These are phyloP conservation scores for Falcaria lacertinaria DNA, from an alignment of 2,888 invertebrate genomes.

Conservation along the genomic window DNA sequence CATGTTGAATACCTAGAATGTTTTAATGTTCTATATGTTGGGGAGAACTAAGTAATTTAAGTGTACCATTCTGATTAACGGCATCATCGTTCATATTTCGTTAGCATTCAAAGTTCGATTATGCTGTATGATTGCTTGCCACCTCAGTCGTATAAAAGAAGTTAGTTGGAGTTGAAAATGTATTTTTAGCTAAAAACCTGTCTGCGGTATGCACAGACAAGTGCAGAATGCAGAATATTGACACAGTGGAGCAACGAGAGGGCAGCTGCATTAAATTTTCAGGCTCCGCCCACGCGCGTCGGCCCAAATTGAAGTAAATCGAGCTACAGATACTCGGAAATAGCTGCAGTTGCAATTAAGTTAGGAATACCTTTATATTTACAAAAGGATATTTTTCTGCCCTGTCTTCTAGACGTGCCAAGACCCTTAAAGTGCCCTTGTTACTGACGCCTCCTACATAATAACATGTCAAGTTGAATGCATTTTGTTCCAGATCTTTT, in stretches of 20 bases:
- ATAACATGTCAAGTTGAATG: no score
- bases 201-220: constrained; percentile 15
- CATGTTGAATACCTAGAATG: no score
- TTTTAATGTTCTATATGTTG: no score
- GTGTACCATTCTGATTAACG: no score
- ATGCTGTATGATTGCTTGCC: no score
- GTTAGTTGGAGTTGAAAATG: background rate
- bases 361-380: constrained; percentile 3
- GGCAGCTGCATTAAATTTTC: constrained; percentile 50
- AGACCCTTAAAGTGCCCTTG: no score
- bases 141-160: no score
- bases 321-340: constrained; percentile 20
- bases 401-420: no score
- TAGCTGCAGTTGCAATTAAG: constrained; percentile 3
- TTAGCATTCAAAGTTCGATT: background rate
- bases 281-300: constrained; percentile 33
- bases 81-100: no score
- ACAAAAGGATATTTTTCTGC: background rate
- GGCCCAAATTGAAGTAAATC: constrained; percentile 49
- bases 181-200: background rate
- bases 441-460: no score
- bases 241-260: constrained; percentile 41
- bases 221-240: constrained; percentile 36
- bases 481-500: no score
- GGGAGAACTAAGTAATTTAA: no score